A percentile compares a stretch with the other conserved stretches of the same genome.
Evolutionary conservation across 2,113 vertebrate genomes (phyloP).

Genomic region (Stegastes partitus): DNA sequence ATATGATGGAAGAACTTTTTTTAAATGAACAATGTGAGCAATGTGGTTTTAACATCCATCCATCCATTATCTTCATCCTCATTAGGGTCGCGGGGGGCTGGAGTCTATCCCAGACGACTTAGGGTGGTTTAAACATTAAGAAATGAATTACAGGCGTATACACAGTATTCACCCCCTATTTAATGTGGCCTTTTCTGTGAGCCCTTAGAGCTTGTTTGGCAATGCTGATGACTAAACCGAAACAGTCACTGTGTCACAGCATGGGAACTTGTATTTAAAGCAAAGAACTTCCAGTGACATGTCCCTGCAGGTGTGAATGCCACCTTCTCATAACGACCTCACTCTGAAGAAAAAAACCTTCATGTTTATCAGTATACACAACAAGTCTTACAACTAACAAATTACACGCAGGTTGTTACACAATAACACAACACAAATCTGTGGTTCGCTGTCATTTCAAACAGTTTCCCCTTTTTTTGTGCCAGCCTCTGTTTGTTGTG

Average conservation of each 20-base stretch:
- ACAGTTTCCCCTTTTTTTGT: slow-evolving; percentile 12
- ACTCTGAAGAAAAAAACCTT: not conserved
- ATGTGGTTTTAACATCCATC: too few species aligned
- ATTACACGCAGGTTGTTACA: slow-evolving; percentile 10
- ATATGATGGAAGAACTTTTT: too few species aligned
- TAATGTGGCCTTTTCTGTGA: not conserved
- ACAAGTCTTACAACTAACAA: not conserved
- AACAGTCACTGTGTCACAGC: slow-evolving; percentile 2
- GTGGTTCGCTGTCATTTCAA: slow-evolving; percentile 15
- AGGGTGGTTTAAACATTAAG: too few species aligned
- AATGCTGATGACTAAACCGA: not conserved
- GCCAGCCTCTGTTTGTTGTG: slow-evolving; percentile 63
- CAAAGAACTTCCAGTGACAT: not conserved
- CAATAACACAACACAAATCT: slow-evolving; percentile 28
- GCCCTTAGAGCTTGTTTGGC: not conserved
- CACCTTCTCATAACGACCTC: not conserved
- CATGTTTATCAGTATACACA: not conserved
- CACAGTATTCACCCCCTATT: not conserved
- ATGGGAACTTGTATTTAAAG: not conserved
- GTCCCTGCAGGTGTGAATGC: slow-evolving; percentile 22
- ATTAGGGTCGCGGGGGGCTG: too few species aligned
- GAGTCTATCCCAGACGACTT: too few species aligned
- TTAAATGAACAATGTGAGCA: too few species aligned
- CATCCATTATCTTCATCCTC: too few species aligned
- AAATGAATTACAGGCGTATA: too few species aligned